Evolutionary conservation across 1,140 invertebrate genomes (phyloP), one percentile per base, ranked within the genome.

Genomic region (Trichoplusia ni): DNA sequence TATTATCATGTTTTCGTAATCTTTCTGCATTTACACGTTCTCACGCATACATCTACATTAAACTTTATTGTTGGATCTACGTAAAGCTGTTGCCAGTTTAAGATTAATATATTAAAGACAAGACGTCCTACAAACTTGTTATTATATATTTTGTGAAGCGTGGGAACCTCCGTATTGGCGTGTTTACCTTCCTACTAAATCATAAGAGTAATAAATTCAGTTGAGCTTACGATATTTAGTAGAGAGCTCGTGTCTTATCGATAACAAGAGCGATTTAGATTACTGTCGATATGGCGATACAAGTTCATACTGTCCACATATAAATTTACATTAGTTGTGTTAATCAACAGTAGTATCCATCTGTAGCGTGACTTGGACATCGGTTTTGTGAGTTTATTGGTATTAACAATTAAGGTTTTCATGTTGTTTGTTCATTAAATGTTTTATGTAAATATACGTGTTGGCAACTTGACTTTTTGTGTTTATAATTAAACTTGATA

Each of bases 141-240:
- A 37, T 37, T 11, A n/a, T 37, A 3, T 3, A 37, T 11, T 11
- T 37, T 37, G 4, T n/a, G 9, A 14, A 7, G 35, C 33, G 33
- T 38, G 51, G 21, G 29, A 54, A 27, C 9, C 29, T 58, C 5
- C 13, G 4, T 29, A 29, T 16, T 31, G 18, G 6, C 21, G 4
- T 42, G 19, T 18, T 29, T 40, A 58, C 18, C 21, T 56, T 29
- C 13, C 13, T 25, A 38, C 11, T 56, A 42, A 31, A 58, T 58
- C 11, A 44, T n/a, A 29, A 21, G 25, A 16, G 21, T 16, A 5
- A 29, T 18, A 29, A 13, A 58, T 25, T 27, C 54, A 58, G 54
- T 58, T 29, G 54, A 58, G 54, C 54, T 42, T 58, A 5, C 16
- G 54, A 58, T 58, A 42, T 58, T 31, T 31, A 27, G 54, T 40